Conservation (phyloP, 35 echinoderm and acorn worm genomes). For the Strongylocentrotus purpuratus region DNA sequence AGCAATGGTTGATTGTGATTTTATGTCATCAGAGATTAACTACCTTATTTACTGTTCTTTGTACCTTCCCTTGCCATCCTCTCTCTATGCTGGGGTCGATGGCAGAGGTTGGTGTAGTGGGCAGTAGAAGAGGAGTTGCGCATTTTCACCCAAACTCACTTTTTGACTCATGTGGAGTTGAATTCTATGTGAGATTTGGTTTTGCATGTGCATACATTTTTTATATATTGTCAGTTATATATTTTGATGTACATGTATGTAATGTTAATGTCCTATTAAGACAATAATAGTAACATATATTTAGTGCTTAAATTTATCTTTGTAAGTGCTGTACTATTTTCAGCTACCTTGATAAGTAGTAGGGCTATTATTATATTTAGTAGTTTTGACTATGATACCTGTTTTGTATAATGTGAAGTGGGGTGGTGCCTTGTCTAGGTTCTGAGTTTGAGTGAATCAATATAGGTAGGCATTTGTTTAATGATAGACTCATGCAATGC, state of each 20-base stretch:
- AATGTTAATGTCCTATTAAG: not conserved
- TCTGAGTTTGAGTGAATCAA: too few species aligned
- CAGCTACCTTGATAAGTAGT: too few species aligned
- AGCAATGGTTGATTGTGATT: constrained; percentile 38
- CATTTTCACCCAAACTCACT: constrained; percentile 20
- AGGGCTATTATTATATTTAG: too few species aligned
- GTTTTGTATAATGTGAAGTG: too few species aligned
- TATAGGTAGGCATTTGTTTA: too few species aligned
- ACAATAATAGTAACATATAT: too few species aligned
- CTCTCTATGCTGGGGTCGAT: not conserved
- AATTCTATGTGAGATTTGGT: constrained; percentile 12
- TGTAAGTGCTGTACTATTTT: too few species aligned
- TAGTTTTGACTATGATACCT: too few species aligned
- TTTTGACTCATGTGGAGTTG: not conserved
- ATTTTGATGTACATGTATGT: not conserved
- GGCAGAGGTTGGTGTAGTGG: not conserved
- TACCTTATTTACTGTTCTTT: not conserved
- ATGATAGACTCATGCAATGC: too few species aligned
- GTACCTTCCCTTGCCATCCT: not conserved
- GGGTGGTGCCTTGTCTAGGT: too few species aligned
- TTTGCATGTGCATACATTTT: constrained; percentile 32
- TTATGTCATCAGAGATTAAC: constrained; percentile 40
- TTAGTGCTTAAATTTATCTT: too few species aligned
- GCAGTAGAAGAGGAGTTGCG: not conserved
- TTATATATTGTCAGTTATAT: not conserved